Evolutionary conservation across 2,797 vertebrate species (phyloP).

Genomic region (Microctenopoma steveboyesi): DNA sequence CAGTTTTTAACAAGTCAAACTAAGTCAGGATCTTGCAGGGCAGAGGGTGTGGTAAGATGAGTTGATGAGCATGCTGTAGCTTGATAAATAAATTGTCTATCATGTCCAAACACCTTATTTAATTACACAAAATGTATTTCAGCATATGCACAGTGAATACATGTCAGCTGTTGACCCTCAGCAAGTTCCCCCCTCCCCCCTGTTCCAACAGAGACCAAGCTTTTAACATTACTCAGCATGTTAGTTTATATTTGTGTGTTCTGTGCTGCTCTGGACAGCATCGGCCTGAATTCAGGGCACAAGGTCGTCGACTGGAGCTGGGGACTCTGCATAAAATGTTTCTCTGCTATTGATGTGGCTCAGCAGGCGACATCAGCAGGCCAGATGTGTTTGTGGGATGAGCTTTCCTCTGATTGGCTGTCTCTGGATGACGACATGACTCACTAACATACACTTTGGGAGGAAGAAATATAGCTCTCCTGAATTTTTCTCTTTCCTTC

Average conservation of each 20-base stretch:
- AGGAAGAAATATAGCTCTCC: constrained; percentile 8
- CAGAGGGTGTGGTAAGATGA: too few relatives aligned
- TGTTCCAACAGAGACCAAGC: neutral
- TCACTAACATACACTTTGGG: constrained; percentile 12
- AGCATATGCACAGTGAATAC: too few relatives aligned
- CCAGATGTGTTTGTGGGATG: constrained; percentile 43
- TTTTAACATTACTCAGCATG: constrained; percentile 28
- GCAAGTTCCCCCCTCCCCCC: neutral
- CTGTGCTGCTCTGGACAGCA: constrained; percentile 9
- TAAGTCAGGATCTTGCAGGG: too few relatives aligned
- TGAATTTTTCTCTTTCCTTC: neutral
- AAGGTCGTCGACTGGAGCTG: neutral
- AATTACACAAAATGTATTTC: too few relatives aligned
- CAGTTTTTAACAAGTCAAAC: too few relatives aligned
- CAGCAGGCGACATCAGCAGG: constrained; percentile 35
- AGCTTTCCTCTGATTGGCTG: constrained; percentile 35
- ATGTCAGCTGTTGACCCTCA: too few relatives aligned
- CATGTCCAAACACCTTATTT: too few relatives aligned
- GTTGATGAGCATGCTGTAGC: too few relatives aligned
- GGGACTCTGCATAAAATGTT: constrained; percentile 6
- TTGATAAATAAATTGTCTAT: too few relatives aligned
- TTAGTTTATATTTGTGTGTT: neutral
- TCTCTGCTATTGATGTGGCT: constrained; percentile 32
- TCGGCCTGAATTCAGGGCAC: neutral
- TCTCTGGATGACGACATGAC: constrained; percentile 19